Conservation (phyloP, 2,113 vertebrate species). For the Siniperca knerii region DNA sequence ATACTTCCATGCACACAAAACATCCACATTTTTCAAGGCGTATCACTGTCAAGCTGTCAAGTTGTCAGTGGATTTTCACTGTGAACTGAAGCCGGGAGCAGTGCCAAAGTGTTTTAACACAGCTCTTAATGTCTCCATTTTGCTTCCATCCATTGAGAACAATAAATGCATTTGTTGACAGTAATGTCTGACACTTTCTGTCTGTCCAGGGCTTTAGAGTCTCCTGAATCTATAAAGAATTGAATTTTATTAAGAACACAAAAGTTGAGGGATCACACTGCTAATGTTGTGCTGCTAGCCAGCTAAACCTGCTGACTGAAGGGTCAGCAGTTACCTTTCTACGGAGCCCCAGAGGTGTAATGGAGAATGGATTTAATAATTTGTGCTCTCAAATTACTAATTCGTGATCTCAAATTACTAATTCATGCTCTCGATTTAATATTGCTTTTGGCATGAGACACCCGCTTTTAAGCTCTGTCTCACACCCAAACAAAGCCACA, state of each 20-base stretch:
- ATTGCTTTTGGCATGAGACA: neutral
- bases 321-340: neutral
- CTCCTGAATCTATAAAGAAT: constrained; percentile 28
- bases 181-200: constrained; percentile 34
- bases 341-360: neutral
- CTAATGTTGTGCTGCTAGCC: neutral
- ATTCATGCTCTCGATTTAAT: neutral
- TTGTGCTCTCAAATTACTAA: neutral
- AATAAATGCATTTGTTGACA: constrained; percentile 45
- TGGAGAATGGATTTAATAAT: neutral
- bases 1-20: constrained; percentile 2
- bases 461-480: neutral
- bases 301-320: neutral
- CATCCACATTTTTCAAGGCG: neutral
- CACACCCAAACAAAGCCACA: neutral
- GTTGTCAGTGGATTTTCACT: constrained; percentile 19
- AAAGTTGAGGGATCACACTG: neutral
- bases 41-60: neutral
- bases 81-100: constrained; percentile 25
- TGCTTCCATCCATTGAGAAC: constrained; percentile 40
- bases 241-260: constrained; percentile 35
- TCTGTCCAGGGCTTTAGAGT: constrained; percentile 23
- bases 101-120: constrained; percentile 40
- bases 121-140: constrained; percentile 46
- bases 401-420: neutral